Evolutionary conservation across 2,888 invertebrate species (phyloP).

Genomic region (Cosmorhoe ocellata): DNA sequence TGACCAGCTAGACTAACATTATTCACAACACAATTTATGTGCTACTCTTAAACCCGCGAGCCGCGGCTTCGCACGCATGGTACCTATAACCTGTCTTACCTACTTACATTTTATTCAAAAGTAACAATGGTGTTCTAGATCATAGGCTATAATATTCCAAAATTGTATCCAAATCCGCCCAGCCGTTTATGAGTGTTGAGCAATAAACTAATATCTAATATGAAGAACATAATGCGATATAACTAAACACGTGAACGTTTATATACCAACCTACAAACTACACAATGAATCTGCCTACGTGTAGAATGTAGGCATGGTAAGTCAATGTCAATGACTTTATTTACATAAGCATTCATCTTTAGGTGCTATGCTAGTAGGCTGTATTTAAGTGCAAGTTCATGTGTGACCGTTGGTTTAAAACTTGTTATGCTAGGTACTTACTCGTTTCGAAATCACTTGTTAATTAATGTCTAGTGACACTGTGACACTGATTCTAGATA

Average conservation of each 20-base stretch:
- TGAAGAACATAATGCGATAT: neutral
- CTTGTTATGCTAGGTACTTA: conserved; percentile 8
- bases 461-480: conserved; percentile 29
- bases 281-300: conserved; percentile 20
- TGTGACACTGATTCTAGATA: conserved; percentile 28
- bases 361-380: conserved; percentile 14
- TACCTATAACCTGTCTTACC: too few species aligned
- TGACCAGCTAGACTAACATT: conserved; percentile 1
- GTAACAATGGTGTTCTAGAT: too few species aligned
- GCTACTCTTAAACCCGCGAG: too few species aligned
- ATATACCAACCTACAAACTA: neutral
- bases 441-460: conserved; percentile 25
- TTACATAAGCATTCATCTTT: conserved; percentile 24
- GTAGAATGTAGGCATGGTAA: conserved; percentile 17
- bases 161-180: too few species aligned
- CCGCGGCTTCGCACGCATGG: too few species aligned
- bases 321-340: conserved; percentile 32
- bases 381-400: conserved; percentile 29
- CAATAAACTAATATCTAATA: too few species aligned
- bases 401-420: conserved; percentile 24
- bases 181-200: too few species aligned
- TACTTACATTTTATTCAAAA: too few species aligned
- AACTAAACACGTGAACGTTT: neutral
- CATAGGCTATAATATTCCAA: too few species aligned
- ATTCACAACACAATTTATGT: conserved; percentile 8